Conservation (phyloP, 2,888 invertebrate species). For the Zeuzera pyrina region DNA sequence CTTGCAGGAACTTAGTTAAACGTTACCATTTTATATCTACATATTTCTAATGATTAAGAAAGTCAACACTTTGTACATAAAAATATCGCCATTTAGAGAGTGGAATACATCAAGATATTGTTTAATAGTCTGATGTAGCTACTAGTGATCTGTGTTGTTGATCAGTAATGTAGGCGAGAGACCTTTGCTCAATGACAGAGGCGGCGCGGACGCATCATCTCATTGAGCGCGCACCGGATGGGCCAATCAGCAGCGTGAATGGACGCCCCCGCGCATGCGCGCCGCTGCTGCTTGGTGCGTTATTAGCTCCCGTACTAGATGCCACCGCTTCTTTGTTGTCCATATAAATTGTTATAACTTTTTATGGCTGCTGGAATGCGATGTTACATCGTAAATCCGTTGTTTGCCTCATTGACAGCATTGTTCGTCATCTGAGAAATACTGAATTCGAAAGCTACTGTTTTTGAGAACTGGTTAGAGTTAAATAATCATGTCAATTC, state of each 20-base stretch:
- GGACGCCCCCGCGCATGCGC: slow-evolving; percentile 64
- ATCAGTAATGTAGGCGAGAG: slow-evolving; percentile 66
- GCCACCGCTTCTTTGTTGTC: slow-evolving; percentile 62
- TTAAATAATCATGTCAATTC: no score
- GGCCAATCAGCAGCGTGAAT: slow-evolving; percentile 71
- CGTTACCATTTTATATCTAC: no score
- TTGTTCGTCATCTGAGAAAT: slow-evolving; percentile 44
- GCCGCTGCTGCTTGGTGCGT: slow-evolving; percentile 38
- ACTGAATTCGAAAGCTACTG: slow-evolving; percentile 21
- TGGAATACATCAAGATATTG: no score
- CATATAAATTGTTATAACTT: slow-evolving; percentile 61
- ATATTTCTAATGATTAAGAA: no score
- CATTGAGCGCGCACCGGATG: slow-evolving; percentile 72
- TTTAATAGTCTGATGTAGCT: slow-evolving; percentile 26
- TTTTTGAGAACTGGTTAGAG: slow-evolving; percentile 12
- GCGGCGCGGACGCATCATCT: slow-evolving; percentile 63
- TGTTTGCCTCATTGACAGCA: slow-evolving; percentile 48
- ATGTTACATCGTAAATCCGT: slow-evolving; percentile 52
- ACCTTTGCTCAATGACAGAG: slow-evolving; percentile 68
- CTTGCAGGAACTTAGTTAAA: no score
- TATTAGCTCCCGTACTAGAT: slow-evolving; percentile 61
- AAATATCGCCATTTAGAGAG: no score
- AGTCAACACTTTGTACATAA: no score
- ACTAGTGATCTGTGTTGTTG: slow-evolving; percentile 35
- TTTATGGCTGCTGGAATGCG: slow-evolving; percentile 53